Conservation (phyloP, 2,888 invertebrate genomes). For the Drosophila percnosoma region DNA sequence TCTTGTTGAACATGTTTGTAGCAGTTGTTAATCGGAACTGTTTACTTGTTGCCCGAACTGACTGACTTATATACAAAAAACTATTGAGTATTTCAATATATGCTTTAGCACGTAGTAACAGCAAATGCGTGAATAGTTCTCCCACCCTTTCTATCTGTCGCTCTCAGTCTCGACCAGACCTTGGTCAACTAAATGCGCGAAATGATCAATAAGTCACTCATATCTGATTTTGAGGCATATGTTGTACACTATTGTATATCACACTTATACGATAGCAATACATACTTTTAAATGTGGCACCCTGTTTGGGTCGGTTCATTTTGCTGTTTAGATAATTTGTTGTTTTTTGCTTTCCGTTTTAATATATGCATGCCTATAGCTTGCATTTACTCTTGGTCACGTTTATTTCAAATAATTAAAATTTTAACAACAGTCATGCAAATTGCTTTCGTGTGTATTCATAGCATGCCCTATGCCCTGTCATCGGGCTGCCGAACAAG, state of each 20-base stretch:
- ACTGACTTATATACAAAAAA: conserved; percentile 47
- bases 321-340: background rate
- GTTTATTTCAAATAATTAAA: conserved; percentile 62
- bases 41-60: conserved; percentile 11
- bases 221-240: conserved; percentile 1
- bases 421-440: conserved; percentile 29
- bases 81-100: background rate
- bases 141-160: background rate
- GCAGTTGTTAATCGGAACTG: conserved; percentile 40
- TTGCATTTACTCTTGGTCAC: conserved; percentile 57
- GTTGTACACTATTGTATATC: background rate
- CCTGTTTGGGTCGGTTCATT: conserved; percentile 18
- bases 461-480: conserved; percentile 17
- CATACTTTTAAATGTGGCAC: background rate
- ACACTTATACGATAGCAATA: too few relatives aligned
- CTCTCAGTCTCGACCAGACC: background rate
- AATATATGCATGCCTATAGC: conserved; percentile 25
- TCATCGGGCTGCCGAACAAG: background rate
- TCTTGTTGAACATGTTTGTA: conserved; percentile 66
- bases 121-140: background rate
- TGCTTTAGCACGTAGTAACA: conserved; percentile 47
- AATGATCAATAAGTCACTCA: background rate
- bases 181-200: background rate
- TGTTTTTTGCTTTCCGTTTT: conserved; percentile 13
- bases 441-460: conserved; percentile 8